A percentile compares a stretch with the other conserved stretches of the same genome.
Evolutionary conservation across 2,113 vertebrate species (phyloP).

Genomic region (Dascyllus trimaculatus): DNA sequence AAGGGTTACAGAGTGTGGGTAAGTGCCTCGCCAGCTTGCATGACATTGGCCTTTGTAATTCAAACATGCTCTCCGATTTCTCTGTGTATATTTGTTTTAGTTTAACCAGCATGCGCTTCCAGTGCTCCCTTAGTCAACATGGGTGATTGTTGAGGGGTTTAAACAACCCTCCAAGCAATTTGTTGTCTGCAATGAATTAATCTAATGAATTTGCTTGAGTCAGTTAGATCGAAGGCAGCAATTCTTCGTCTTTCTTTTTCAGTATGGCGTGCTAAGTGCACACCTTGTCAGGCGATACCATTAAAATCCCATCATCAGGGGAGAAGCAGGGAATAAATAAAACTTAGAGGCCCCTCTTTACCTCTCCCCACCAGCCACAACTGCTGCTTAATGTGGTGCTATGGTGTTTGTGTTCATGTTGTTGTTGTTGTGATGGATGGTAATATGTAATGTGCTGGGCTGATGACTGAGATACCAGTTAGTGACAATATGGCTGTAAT

Average conservation of each 20-base stretch:
- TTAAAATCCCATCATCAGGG: slow-evolving; percentile 50
- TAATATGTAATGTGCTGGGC: neutral
- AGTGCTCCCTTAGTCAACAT: slow-evolving; percentile 67
- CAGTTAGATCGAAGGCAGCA: slow-evolving; percentile 71
- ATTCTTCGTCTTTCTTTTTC: slow-evolving; percentile 69
- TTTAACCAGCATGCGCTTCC: slow-evolving; percentile 41
- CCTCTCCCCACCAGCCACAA: neutral
- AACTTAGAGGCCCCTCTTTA: slow-evolving; percentile 7
- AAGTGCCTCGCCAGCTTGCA: slow-evolving; percentile 2
- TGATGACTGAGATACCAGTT: slow-evolving; percentile 7
- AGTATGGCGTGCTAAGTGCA: slow-evolving; percentile 62
- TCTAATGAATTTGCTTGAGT: slow-evolving; percentile 78
- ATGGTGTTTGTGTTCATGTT: slow-evolving; percentile 11
- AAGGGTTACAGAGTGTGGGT: slow-evolving; percentile 1
- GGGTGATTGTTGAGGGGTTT: slow-evolving; percentile 80
- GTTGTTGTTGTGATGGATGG: slow-evolving; percentile 41
- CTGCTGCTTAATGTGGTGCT: neutral
- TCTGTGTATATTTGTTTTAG: slow-evolving; percentile 55
- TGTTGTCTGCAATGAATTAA: slow-evolving; percentile 70
- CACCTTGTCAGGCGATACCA: slow-evolving; percentile 66
- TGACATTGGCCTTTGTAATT: slow-evolving; percentile 28
- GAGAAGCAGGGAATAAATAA: slow-evolving; percentile 64
- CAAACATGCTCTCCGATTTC: slow-evolving; percentile 26
- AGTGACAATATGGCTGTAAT: slow-evolving; percentile 13
- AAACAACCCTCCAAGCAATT: slow-evolving; percentile 80